Base-by-base conservation (phyloP, 2,113 vertebrate species). In the Cryptoleucopteryx plumbea region DNA sequence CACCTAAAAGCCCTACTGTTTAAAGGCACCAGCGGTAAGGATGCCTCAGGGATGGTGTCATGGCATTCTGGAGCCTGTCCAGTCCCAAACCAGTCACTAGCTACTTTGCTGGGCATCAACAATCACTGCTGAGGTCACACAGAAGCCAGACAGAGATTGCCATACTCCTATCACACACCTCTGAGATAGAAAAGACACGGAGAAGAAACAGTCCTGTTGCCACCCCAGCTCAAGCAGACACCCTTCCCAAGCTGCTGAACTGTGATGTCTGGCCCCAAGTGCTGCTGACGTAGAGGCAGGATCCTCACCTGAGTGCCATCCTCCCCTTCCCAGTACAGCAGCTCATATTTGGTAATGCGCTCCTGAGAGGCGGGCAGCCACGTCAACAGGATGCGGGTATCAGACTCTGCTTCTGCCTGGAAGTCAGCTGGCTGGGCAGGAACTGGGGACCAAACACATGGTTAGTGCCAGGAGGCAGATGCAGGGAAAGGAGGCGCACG, bases 301-400 rank as follows among this genome's bases (percentile, higher is more conserved):
- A 21, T 52, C 38, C 98, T 97, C 96, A 99, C 99, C 99, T 99
- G 99, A 42, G 98, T 97, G 48, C 96, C 97, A 9, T 99, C 98
- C 73, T 98, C 98, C 6, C 98, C 98, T 86, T 99, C 99, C 99
- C 99, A 99, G 97, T 99, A 99, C 2, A 98, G 97, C 78, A 99
- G 98, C 82, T 99, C 99, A 4, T 99, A 99, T 84, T 98, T 98
- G 92, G 97, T 93, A 59, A 99, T 98, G 58, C 98, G 98, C 11
- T 99, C 99, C 96, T 99, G 99, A 19, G 98, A 98, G 8, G 99
- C 99, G 11, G 99, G 99, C 77, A 99, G 98, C 99, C 99, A 99
- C 0, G 98, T 99, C 74, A 99, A 96, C 97, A 99, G 98, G 95
- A 99, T 98, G 67, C 98, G 98, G 10, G 99, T 99, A 93, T 99